Percentiles rank a stretch among this genome's conserved stretches.
phyloP scores from a whole-genome alignment of 2,797 vertebrate species.

The Intellagama lesueurii region DNA sequence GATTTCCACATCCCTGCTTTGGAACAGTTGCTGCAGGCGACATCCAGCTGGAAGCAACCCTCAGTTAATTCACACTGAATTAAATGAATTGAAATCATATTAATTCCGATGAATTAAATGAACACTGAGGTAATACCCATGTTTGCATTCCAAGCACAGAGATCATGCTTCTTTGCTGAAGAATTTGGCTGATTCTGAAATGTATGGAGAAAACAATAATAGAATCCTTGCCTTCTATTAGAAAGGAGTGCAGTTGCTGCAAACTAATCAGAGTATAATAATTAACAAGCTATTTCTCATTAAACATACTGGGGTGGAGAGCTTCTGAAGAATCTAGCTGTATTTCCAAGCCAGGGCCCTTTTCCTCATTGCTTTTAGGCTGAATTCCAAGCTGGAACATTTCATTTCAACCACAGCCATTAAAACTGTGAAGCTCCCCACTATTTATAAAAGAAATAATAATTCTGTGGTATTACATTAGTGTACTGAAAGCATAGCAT shows the following conservation, averaged over 20 bases:
- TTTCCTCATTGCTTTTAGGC: neutral
- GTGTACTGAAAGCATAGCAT: neutral
- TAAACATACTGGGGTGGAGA: neutral
- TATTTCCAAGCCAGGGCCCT: neutral
- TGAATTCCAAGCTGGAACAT: conserved; percentile 18
- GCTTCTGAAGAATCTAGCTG: neutral
- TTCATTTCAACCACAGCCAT: neutral
- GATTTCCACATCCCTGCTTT: neutral
- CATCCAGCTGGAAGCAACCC: neutral
- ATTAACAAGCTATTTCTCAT: neutral
- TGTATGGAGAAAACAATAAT: neutral
- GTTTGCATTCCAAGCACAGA: neutral
- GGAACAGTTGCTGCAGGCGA: neutral
- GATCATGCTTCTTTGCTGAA: neutral
- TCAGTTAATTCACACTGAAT: neutral
- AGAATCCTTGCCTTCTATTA: neutral
- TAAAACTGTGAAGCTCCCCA: neutral
- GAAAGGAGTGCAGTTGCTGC: neutral
- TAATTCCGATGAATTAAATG: neutral
- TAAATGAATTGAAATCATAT: neutral
- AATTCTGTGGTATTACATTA: neutral
- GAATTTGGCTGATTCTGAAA: neutral
- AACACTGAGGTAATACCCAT: neutral
- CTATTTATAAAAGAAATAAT: conserved; percentile 2
- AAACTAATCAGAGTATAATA: neutral